Evolutionary conservation across 2,888 invertebrate species (phyloP), one percentile per base, ranked within the genome.

Genomic region (Aphidius colemani): DNA sequence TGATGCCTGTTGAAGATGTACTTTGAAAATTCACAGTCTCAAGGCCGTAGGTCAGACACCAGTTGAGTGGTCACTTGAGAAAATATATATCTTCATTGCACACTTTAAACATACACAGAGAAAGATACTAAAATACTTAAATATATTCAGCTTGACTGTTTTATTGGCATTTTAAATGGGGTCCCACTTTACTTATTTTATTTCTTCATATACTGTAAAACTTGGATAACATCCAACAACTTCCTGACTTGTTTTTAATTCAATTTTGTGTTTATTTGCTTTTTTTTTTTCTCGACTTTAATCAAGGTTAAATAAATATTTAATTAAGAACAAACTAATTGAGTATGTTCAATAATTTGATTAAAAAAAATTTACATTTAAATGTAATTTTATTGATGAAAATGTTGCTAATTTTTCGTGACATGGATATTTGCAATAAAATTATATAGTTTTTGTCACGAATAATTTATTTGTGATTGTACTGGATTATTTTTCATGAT

Each of bases 91-190:
- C 56, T 56, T 56, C 56, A 56, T 56, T 46, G 13, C 30, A 30
- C 30, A 30, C 30, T 30, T 30, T 30, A 30, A 30, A 30, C 30
- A 30, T 30, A 30, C 30, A 30, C 18, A 8, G 56, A 10, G 9
- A 45, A 56, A 30, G 18, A 43, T 55, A 13, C 41, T 55, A 30
- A 30, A 30, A 30, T 30, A 30, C 30, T 30, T 30, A 5, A 30
- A 30, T 30, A 30, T 30, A 30, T 30, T 30, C 30, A 30, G 5
- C 30, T 9, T 39, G 56, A 56, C 56, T 18, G 45, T 45, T 56
- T 56, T 56, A 56, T 56, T 56, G 45, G 45, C 45, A n/a, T 45
- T 56, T 56, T 45, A 45, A 56, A 44, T 39, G 30, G 30, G 30
- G 30, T 30, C 5, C 30, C 30, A 30, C 30, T 30, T 30, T 30